Percentiles rank a stretch among this genome's conserved stretches.
phyloP scores from a whole-genome alignment of 2,888 invertebrate species.

The Aspidiotus destructor region DNA sequence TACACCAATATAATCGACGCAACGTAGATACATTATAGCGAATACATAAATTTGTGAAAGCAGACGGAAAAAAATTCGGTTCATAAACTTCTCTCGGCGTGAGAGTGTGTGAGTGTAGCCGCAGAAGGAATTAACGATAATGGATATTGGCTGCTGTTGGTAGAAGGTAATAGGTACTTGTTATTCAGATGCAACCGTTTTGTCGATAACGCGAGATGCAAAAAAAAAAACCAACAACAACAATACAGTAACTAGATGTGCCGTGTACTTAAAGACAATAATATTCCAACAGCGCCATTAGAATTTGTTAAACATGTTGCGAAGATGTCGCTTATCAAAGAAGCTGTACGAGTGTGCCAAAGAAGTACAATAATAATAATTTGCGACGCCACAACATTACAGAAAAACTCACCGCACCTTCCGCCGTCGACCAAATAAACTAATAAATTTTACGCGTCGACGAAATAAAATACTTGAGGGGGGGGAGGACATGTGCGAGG shows the following conservation, averaged over 20 bases:
- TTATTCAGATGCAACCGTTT: conserved; percentile 2
- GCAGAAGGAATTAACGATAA: too few relatives aligned
- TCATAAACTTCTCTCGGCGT: too few relatives aligned
- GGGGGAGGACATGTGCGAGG: not conserved
- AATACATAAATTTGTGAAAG: too few relatives aligned
- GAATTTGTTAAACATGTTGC: not conserved
- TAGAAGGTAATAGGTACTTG: not conserved
- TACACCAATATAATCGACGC: too few relatives aligned
- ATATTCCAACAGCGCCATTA: not conserved
- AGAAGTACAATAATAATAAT: not conserved
- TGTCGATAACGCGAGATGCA: not conserved
- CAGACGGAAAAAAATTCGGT: too few relatives aligned
- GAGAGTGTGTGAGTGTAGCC: too few relatives aligned
- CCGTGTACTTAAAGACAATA: not conserved
- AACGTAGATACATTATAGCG: too few relatives aligned
- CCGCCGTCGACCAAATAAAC: not conserved
- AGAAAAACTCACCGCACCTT: not conserved
- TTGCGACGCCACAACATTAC: not conserved
- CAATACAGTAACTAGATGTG: not conserved
- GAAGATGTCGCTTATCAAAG: not conserved
- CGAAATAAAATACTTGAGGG: not conserved
- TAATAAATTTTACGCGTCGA: not conserved
- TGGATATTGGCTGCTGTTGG: too few relatives aligned
- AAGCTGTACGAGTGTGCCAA: not conserved
- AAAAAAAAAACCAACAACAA: not conserved